Percentiles rank a stretch among this genome's conserved stretches.
Conservation (phyloP, 2,113 vertebrate genomes). For the Chaetodon auriga region DNA sequence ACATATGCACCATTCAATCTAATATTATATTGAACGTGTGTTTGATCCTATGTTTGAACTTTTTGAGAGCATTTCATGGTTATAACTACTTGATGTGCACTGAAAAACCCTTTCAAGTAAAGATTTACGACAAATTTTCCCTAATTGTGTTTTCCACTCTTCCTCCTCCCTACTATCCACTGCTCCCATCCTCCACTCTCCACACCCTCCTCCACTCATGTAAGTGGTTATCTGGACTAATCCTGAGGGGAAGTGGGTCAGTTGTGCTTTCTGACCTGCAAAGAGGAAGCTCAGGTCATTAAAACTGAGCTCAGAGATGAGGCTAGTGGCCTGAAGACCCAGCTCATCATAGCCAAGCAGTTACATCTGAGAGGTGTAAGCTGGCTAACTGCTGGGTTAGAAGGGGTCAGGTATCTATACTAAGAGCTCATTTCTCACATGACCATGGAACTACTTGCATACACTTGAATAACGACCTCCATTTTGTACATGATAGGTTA, state of each 20-base stretch:
- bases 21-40: not conserved
- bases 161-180: not conserved
- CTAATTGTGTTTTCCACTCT: constrained; percentile 1
- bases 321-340: constrained; percentile 18
- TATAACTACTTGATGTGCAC: not conserved
- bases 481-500: not conserved
- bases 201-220: constrained; percentile 5
- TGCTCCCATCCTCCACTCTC: not conserved
- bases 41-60: too few species aligned
- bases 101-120: not conserved
- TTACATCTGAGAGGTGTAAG: constrained; percentile 9
- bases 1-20: not conserved
- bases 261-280: constrained; percentile 44
- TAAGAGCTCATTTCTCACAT: constrained; percentile 18
- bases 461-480: constrained; percentile 2
- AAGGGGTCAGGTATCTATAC: constrained; percentile 16
- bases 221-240: constrained; percentile 50
- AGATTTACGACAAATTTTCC: not conserved
- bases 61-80: not conserved
- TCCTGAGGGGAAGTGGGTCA: constrained; percentile 59
- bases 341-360: not conserved
- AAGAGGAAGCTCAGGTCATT: constrained; percentile 40
- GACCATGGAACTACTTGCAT: not conserved
- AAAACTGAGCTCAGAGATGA: constrained; percentile 38
- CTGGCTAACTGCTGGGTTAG: constrained; percentile 22